These are phyloP conservation scores for Radopholus similis DNA, from an alignment of 1,140 invertebrate genomes.

Conservation along the genomic window DNA sequence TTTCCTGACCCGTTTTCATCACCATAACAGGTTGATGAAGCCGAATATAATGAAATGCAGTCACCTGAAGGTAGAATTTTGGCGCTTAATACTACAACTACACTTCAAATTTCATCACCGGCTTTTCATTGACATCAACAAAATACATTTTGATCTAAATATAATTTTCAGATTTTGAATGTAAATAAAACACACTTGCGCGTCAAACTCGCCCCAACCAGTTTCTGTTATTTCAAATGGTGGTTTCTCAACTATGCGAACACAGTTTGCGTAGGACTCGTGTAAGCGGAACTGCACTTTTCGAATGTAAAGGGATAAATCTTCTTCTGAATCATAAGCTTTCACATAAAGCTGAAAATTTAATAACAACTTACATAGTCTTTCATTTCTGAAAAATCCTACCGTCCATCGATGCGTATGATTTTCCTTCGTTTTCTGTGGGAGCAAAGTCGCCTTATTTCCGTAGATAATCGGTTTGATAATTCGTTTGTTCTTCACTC, in stretches of 20 bases:
- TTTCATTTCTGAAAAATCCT: not conserved
- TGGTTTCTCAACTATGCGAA: conserved; percentile 78
- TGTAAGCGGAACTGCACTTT: conserved; percentile 85
- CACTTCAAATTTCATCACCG: conserved; percentile 67
- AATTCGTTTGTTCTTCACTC: conserved; percentile 63
- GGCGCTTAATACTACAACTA: not conserved
- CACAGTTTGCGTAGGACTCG: conserved; percentile 91
- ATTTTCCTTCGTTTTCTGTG: conserved; percentile 96
- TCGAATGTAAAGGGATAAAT: conserved; percentile 57
- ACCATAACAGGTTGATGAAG: conserved; percentile 71
- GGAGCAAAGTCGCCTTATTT: conserved; percentile 89
- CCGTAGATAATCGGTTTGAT: conserved; percentile 95
- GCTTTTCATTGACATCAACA: conserved; percentile 88
- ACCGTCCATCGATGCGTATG: conserved; percentile 96
- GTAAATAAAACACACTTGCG: conserved; percentile 66
- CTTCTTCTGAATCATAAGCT: conserved; percentile 72
- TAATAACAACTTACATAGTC: not conserved
- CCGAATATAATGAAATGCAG: conserved; percentile 90
- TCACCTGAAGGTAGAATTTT: conserved; percentile 74
- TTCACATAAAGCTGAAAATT: conserved; percentile 76
- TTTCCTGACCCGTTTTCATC: conserved; percentile 69
- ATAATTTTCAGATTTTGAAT: too few relatives aligned
- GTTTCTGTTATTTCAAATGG: conserved; percentile 97
- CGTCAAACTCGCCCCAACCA: conserved; percentile 99
- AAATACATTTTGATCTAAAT: conserved; percentile 87